Evolutionary conservation across 1,140 invertebrate genomes (phyloP).

Genomic region (Sycobia sp.): DNA sequence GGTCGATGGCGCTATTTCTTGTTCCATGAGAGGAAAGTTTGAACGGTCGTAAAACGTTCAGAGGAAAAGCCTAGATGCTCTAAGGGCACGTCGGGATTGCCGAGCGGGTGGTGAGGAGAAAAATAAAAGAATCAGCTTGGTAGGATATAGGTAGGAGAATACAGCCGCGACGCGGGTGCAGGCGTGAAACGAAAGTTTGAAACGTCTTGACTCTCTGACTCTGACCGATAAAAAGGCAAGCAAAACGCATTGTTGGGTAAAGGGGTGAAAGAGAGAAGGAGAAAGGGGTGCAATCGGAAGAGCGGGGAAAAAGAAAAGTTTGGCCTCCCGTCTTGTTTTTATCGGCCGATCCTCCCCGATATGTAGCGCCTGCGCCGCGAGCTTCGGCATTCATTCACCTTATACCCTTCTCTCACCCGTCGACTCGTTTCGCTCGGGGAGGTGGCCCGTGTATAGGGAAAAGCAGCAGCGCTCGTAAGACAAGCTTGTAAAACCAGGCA

Average conservation of each 20-base stretch:
- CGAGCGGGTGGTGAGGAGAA: not conserved
- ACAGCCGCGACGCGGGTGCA: constrained; percentile 7
- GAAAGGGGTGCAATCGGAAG: not conserved
- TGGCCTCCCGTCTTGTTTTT: constrained; percentile 23
- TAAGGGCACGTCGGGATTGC: not conserved
- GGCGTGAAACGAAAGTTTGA: constrained; percentile 23
- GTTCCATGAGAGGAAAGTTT: not conserved
- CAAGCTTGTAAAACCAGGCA: constrained; percentile 29
- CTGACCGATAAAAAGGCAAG: constrained; percentile 28
- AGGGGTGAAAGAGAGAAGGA: not conserved
- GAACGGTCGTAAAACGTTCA: constrained; percentile 21
- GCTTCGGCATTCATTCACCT: not conserved
- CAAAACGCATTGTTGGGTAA: not conserved
- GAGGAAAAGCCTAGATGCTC: constrained; percentile 2
- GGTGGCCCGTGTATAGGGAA: too few species aligned
- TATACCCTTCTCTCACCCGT: not conserved
- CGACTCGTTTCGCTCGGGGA: constrained; percentile 24
- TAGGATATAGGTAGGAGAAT: not conserved
- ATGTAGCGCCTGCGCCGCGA: constrained; percentile 1
- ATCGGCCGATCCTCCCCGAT: constrained; percentile 28
- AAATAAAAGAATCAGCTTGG: too few species aligned
- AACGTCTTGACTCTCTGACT: constrained; percentile 28
- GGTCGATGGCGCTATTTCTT: constrained; percentile 8
- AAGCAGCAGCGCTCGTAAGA: constrained; percentile 18
- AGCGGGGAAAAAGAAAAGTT: constrained; percentile 27